Evolutionary conservation across 2,797 vertebrate genomes (phyloP).

Genomic region (Aulostomus chinensis): DNA sequence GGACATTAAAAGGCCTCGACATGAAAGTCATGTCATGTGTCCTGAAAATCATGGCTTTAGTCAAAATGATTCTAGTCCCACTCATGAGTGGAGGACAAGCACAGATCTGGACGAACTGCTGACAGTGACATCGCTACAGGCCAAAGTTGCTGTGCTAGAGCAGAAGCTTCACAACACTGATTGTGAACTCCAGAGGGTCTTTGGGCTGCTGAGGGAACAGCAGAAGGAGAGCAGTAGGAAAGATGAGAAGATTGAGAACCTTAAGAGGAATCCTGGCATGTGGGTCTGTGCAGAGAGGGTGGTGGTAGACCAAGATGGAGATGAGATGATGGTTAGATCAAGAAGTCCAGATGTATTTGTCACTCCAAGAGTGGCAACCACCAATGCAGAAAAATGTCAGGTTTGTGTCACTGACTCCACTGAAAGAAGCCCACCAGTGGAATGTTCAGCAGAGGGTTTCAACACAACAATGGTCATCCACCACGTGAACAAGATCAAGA

Average conservation of each 20-base stretch:
- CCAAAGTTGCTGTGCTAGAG: constrained; percentile 83
- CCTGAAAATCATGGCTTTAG: constrained; percentile 23
- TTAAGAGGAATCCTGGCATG: constrained; percentile 68
- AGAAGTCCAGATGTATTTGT: neutral
- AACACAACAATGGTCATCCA: constrained; percentile 70
- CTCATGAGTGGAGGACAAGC: constrained; percentile 69
- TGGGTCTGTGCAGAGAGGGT: constrained; percentile 67
- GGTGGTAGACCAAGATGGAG: constrained; percentile 29
- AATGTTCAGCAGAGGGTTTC: constrained; percentile 1
- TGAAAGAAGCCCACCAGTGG: neutral
- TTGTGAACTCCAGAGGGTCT: constrained; percentile 80
- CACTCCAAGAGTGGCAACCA: constrained; percentile 4
- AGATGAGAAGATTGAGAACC: constrained; percentile 80
- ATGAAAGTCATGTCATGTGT: constrained; percentile 41
- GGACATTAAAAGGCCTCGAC: constrained; percentile 42
- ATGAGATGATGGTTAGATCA: constrained; percentile 34
- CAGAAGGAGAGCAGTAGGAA: constrained; percentile 80
- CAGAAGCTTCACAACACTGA: constrained; percentile 82
- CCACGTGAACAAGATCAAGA: constrained; percentile 89
- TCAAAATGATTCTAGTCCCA: constrained; percentile 36
- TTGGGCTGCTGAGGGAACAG: constrained; percentile 79
- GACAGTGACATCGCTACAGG: constrained; percentile 75
- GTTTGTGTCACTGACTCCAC: neutral
- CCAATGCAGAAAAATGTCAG: constrained; percentile 23
- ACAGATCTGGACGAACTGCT: constrained; percentile 67